phyloP scores from a whole-genome alignment of 2,113 vertebrate genomes.

The Fukomys damarensis region DNA sequence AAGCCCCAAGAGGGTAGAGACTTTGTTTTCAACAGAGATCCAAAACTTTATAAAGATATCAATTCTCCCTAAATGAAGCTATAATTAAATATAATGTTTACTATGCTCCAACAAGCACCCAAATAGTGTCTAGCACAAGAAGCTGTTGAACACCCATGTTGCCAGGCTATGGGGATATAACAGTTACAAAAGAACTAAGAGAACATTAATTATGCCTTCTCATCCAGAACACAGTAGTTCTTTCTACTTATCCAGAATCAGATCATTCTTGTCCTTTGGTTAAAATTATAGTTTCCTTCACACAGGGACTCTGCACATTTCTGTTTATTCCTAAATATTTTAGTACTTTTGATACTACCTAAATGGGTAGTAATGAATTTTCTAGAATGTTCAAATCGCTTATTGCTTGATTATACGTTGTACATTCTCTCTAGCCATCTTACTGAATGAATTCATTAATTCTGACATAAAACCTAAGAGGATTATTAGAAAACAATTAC shows the following conservation, averaged over 20 bases:
- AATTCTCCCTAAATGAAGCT: not conserved
- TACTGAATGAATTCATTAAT: not conserved
- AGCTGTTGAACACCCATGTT: not conserved
- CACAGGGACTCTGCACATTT: not conserved
- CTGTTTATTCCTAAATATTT: not conserved
- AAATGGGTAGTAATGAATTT: not conserved
- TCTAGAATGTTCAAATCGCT: slow-evolving; percentile 3
- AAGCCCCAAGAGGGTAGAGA: not conserved
- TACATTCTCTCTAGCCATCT: not conserved
- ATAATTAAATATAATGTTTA: not conserved
- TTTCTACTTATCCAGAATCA: not conserved
- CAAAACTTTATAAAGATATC: not conserved
- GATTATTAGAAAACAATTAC: not conserved
- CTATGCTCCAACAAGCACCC: not conserved
- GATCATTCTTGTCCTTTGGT: not conserved
- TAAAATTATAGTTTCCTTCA: not conserved
- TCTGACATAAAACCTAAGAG: not conserved
- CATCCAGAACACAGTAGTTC: not conserved
- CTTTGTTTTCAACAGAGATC: not conserved
- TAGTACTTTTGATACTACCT: not conserved
- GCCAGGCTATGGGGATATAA: not conserved
- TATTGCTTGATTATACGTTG: not conserved
- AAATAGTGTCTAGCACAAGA: not conserved
- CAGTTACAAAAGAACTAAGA: not conserved
- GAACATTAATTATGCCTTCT: not conserved